phyloP scores from a whole-genome alignment of 2,113 vertebrate species.

The Esox niger region DNA sequence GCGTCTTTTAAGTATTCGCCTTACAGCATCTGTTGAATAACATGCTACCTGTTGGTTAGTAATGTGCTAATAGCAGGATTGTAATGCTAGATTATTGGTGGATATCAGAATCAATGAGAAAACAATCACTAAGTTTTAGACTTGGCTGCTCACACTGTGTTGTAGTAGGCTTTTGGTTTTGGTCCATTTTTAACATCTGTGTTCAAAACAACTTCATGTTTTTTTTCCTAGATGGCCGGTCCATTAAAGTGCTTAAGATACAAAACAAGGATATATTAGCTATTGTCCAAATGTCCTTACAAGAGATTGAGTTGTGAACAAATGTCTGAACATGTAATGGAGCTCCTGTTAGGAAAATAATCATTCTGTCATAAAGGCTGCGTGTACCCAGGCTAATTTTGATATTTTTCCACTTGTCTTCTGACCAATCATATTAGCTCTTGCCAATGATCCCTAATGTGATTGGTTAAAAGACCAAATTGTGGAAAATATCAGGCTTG shows the following conservation, averaged over 20 bases:
- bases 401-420: too few relatives aligned
- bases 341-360: too few relatives aligned
- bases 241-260: neutral
- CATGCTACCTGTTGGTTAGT: neutral
- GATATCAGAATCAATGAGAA: neutral
- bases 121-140: neutral
- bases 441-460: too few relatives aligned
- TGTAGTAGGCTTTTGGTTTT: neutral
- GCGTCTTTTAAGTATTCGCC: constrained; percentile 8
- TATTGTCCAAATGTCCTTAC: neutral
- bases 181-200: neutral
- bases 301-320: neutral
- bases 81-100: neutral
- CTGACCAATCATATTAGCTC: too few relatives aligned
- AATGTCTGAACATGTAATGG: neutral
- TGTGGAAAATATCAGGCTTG: too few relatives aligned
- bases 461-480: too few relatives aligned
- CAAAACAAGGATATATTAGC: neutral
- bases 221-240: neutral
- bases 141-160: neutral
- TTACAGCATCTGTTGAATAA: constrained; percentile 10
- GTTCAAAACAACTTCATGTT: neutral
- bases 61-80: neutral
- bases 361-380: too few relatives aligned
- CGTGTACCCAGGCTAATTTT: too few relatives aligned